Evolutionary conservation across 2,888 invertebrate species (phyloP).

Genomic region (Mythimna pallens): DNA sequence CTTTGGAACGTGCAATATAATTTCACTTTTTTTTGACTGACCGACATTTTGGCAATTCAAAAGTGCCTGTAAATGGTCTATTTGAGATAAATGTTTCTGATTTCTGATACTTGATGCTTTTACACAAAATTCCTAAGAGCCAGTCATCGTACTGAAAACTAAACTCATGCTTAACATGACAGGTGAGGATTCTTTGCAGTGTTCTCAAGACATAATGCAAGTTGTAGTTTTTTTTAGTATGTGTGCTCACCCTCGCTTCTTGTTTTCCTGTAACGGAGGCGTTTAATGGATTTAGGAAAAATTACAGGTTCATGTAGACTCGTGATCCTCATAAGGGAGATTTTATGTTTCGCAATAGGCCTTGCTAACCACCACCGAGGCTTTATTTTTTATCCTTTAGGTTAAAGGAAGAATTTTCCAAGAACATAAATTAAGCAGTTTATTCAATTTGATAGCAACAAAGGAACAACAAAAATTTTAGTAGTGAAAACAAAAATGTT

Average conservation of each 20-base stretch:
- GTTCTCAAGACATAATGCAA: conserved; percentile 31
- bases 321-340: neutral
- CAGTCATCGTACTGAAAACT: conserved; percentile 32
- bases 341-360: neutral
- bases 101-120: neutral
- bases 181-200: conserved; percentile 24
- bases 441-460: conserved; percentile 48
- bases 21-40: too few relatives aligned
- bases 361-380: neutral
- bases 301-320: neutral
- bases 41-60: too few relatives aligned
- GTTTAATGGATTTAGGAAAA: neutral
- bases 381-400: neutral
- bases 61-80: too few relatives aligned
- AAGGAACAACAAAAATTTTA: conserved; percentile 66
- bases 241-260: neutral
- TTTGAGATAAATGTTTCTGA: too few relatives aligned
- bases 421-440: conserved; percentile 34
- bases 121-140: neutral
- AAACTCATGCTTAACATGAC: conserved; percentile 33
- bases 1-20: too few relatives aligned
- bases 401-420: neutral
- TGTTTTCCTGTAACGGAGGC: neutral
- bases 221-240: conserved; percentile 8
- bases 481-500: conserved; percentile 72